Base-by-base conservation (phyloP, 2,888 invertebrate species). In the Patella depressa region DNA sequence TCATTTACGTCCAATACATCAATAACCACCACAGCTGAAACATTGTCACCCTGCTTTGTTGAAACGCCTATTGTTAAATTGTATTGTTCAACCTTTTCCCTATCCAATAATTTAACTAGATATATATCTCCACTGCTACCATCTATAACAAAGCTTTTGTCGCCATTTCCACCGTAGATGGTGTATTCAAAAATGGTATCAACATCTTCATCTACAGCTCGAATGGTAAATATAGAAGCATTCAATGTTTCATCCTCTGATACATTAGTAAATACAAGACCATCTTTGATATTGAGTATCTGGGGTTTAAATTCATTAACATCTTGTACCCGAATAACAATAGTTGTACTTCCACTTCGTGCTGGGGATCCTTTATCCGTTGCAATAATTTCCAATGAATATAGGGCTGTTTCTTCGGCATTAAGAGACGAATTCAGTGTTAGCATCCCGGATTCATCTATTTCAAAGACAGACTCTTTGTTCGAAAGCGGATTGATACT, bases 1-100 rank as follows among this genome's bases (percentile, higher is more conserved):
- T 88, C 98, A 92, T 98, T 98, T 71, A 96, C 95, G 91, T 98
- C 98, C 88, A 96, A 95, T 76, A 98, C 94, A 87, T 95, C 95
- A 84, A 98, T 95, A 2, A 82, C 78, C 1, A 85, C 69, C 2
- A 75, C 80, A 34, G 76, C 76, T 3, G 84, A 79, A 3, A 79
- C 79, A 14, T 80, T 78, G 53, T 82, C 79, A 0, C 80, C 80
- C 3, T 79, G 75, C n/a, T 80, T 75, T 19, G 82, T 82, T 2
- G 73, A 59, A 1, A 81, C 85, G 9, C 75, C 69, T 4, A 88
- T 73, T 5, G 79, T 79, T 9, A 88, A 72, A 17, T 75, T 57
- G 75, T 86, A 85, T 11, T 73, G 34, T 19, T 81, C 79, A 24
- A 77, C 77, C 76, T 93, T 93, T 93, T 98, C 98, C 0, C 96